Percentiles rank a stretch among this genome's conserved stretches.
Evolutionary conservation across 2,113 vertebrate species (phyloP).

Genomic region (Trematocara variabile): DNA sequence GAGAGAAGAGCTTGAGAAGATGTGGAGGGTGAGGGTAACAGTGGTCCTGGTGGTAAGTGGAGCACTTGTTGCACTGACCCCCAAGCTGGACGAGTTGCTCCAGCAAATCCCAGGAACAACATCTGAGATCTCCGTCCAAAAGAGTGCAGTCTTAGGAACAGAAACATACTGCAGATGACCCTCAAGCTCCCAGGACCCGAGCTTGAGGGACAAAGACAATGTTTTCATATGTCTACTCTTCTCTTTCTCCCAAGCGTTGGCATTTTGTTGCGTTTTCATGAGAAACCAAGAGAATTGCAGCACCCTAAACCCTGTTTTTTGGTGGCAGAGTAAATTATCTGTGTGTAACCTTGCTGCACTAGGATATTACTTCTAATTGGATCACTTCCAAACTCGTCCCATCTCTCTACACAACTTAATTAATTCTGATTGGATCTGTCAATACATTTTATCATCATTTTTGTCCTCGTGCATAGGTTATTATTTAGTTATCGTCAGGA

Average conservation of each 20-base stretch:
- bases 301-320: neutral
- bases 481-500: neutral
- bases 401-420: neutral
- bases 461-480: neutral
- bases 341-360: neutral
- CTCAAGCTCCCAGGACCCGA: neutral
- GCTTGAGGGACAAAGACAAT: neutral
- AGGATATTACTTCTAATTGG: neutral
- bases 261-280: neutral
- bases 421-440: neutral
- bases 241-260: neutral
- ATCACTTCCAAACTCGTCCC: neutral
- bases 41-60: neutral
- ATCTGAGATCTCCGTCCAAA: neutral
- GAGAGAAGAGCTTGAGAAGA: neutral
- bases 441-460: neutral
- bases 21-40: neutral
- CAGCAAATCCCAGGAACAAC: neutral
- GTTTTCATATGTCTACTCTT: neutral
- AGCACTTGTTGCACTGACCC: neutral
- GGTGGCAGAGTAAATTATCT: neutral
- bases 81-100: neutral
- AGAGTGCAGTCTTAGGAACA: neutral
- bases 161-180: neutral
- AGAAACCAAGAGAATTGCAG: neutral